Base-by-base conservation (phyloP, 2,797 vertebrate genomes). In the Leptatherina wallacei region DNA sequence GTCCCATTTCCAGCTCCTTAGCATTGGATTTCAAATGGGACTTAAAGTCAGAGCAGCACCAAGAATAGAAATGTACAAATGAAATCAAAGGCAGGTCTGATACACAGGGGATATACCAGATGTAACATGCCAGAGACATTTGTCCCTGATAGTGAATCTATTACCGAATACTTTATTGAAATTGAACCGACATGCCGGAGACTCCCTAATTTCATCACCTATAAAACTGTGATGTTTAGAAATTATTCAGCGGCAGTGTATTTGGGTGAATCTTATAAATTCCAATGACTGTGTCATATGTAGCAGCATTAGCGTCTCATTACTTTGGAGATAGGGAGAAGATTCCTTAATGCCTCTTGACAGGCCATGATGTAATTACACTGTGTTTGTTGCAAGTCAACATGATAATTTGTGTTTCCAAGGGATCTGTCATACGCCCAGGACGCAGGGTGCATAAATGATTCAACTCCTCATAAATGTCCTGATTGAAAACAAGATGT, bases 291-390 rank as follows among this genome's bases (percentile, higher is more conserved):
- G 82, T 90, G 84, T 92, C 89, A 88, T 66, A 88, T 84, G 85
- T 85, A 73, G 88, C 87, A 88, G 89, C 81, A 90, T 92, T 90
- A 92, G 86, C 78, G 88, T 90, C 86, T 93, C 90, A 89, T 92
- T 91, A 93, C 89, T 90, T 88, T 87, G 80, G 88, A 74, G 84
- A 90, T 89, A 84, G 77, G 83, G 79, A 61, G 86, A 87, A 87
- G 85, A 90, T 91, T 92, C 85, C 91, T 88, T 92, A 91, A 91
- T 91, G 87, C 85, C 70, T 90, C 83, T 84, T 85, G 89, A 90
- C 90, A 91, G 90, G 91, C 86, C 88, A 85, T 92, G 91, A 91
- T 92, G 91, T 92, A 92, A 91, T 91, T 93, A 90, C 89, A 88
- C 89, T 87, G 81, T 91, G 89, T 93, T 91, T 93, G 91, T 91